phyloP scores from a whole-genome alignment of 92 coral and sea anemone genomes.

The Palythoa heliodiscus region DNA sequence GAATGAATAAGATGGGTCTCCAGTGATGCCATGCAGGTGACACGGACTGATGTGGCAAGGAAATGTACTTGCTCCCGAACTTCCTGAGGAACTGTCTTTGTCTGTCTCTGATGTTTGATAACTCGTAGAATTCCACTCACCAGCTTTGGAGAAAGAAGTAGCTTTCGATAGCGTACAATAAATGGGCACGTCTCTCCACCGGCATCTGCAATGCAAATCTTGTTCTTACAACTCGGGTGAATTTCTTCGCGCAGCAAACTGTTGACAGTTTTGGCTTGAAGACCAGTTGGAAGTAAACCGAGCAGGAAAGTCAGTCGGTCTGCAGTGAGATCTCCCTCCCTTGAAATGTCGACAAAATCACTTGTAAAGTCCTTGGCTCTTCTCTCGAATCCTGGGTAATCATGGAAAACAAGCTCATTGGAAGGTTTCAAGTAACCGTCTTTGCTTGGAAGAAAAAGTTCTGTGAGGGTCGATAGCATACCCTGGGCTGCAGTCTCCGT shows the following conservation, averaged over 20 bases:
- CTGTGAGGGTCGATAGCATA: constrained; percentile 61
- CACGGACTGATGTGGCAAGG: constrained; percentile 63
- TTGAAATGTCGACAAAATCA: constrained; percentile 89
- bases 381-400: constrained; percentile 88
- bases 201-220: constrained; percentile 76
- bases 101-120: constrained; percentile 87
- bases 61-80: constrained; percentile 79
- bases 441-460: constrained; percentile 88
- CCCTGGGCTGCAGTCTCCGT: constrained; percentile 64
- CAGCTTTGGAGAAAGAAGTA: constrained; percentile 80
- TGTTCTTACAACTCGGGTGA: constrained; percentile 85
- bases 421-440: constrained; percentile 88
- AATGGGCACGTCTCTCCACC: constrained; percentile 67
- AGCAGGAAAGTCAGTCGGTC: constrained; percentile 87
- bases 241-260: constrained; percentile 81
- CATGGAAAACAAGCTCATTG: constrained; percentile 83
- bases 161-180: constrained; percentile 69
- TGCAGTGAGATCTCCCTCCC: constrained; percentile 91
- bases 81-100: constrained; percentile 85
- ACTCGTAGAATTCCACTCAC: constrained; percentile 86
- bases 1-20: constrained; percentile 81
- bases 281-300: constrained; percentile 79
- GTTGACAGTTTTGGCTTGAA: constrained; percentile 85
- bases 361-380: constrained; percentile 92
- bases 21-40: constrained; percentile 86